phyloP scores from a whole-genome alignment of 1,140 invertebrate species.

The Archivesica marissinica region DNA sequence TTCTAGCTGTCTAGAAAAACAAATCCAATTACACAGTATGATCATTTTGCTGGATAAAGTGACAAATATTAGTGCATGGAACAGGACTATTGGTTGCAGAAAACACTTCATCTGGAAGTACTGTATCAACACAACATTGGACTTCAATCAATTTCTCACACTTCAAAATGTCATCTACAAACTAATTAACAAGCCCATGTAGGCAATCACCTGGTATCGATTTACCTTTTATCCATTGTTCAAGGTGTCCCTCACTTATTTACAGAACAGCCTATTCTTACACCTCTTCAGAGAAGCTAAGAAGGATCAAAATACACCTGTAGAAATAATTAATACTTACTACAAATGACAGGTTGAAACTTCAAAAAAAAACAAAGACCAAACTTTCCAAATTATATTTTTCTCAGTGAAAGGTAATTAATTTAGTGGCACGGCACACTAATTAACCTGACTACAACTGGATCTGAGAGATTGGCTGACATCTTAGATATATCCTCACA shows the following conservation, averaged over 20 bases:
- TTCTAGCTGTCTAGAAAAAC: conserved; percentile 4
- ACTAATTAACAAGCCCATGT: conserved; percentile 16
- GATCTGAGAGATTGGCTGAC: too few species aligned
- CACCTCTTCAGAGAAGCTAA: background rate
- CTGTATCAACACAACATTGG: background rate
- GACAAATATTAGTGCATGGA: background rate
- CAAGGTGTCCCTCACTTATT: background rate
- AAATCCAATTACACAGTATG: background rate
- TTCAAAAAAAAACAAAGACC: background rate
- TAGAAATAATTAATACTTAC: background rate
- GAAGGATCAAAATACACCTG: background rate
- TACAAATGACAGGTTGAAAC: background rate
- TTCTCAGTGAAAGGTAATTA: background rate
- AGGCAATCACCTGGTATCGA: conserved; percentile 1
- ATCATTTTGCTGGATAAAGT: background rate
- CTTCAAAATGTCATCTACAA: conserved; percentile 38
- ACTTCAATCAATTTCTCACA: conserved; percentile 33
- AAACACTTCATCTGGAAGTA: background rate
- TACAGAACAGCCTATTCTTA: background rate
- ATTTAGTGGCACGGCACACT: too few species aligned
- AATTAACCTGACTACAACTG: too few species aligned
- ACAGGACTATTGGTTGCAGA: background rate
- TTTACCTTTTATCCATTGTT: conserved; percentile 46
- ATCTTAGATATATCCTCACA: too few species aligned
- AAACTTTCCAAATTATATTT: background rate